Conservation (phyloP, 2,888 invertebrate species). For the Rhamnusium bicolor region DNA sequence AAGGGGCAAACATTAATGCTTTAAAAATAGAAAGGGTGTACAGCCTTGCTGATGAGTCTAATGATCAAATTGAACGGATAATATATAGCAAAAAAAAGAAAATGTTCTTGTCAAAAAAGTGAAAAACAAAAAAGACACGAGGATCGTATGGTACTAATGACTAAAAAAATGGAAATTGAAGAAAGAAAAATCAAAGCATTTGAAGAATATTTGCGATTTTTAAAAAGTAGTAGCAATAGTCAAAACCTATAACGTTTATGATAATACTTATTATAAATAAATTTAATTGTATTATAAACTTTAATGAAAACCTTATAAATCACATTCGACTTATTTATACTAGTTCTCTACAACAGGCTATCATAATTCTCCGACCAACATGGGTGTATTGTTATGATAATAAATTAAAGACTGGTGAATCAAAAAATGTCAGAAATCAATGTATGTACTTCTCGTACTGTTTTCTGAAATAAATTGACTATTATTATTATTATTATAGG, state of each 20-base stretch:
- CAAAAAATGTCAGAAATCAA: no score
- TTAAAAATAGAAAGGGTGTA: not conserved
- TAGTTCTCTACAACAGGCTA: no score
- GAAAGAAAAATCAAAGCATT: constrained; percentile 44
- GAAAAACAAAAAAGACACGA: constrained; percentile 44
- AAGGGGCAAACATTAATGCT: not conserved
- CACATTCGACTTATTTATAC: no score
- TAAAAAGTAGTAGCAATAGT: constrained; percentile 29
- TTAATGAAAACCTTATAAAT: no score
- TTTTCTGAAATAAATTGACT: no score
- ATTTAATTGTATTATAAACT: no score
- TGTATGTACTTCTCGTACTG: no score
- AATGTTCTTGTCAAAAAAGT: constrained; percentile 35
- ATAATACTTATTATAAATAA: not conserved
- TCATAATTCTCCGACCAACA: no score
- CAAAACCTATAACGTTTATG: not conserved
- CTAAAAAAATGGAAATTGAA: constrained; percentile 41
- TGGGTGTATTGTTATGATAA: no score
- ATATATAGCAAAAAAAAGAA: not conserved
- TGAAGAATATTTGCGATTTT: constrained; percentile 41
- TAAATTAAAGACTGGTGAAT: no score
- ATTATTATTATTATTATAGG: no score
- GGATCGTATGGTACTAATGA: constrained; percentile 40
- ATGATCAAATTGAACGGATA: not conserved
- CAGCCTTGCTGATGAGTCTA: not conserved